Evolutionary conservation across 2,797 vertebrate genomes (phyloP).

Genomic region (Lycodopsis pacificus): DNA sequence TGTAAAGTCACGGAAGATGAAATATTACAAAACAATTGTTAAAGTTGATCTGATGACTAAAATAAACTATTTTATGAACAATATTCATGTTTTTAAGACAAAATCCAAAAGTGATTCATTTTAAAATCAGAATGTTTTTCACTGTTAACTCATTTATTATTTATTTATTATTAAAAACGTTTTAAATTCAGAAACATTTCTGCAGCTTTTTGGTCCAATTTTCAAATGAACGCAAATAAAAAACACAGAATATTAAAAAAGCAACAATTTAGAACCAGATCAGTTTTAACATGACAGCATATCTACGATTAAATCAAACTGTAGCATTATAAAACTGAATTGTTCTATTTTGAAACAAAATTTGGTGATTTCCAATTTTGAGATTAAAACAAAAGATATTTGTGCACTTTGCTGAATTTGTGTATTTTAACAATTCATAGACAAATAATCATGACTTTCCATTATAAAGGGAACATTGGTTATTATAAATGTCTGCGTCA

Average conservation of each 20-base stretch:
- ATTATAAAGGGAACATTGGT: not conserved
- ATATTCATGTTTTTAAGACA: constrained; percentile 2
- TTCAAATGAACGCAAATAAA: not conserved
- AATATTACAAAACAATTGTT: not conserved
- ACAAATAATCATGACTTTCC: not conserved
- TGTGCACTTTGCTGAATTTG: not conserved
- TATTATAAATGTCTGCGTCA: not conserved
- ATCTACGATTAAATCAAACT: not conserved
- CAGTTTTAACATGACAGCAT: not conserved
- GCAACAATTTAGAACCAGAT: not conserved
- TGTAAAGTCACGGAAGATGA: constrained; percentile 25
- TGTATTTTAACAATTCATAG: not conserved
- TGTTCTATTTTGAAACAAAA: not conserved
- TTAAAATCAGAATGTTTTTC: not conserved
- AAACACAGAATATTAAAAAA: not conserved
- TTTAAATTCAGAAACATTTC: not conserved
- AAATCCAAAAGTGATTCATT: not conserved
- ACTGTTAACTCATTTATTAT: not conserved
- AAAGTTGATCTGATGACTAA: constrained; percentile 14
- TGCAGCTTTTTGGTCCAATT: not conserved
- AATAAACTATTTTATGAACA: constrained; percentile 31
- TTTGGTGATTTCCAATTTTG: not conserved
- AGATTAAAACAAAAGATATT: too few relatives aligned
- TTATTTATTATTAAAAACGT: not conserved
- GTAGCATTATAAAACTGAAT: not conserved